Evolutionary conservation across 2,113 vertebrate genomes (phyloP), one percentile per base, ranked within the genome.

Genomic region (Dunckerocampus dactyliophorus): DNA sequence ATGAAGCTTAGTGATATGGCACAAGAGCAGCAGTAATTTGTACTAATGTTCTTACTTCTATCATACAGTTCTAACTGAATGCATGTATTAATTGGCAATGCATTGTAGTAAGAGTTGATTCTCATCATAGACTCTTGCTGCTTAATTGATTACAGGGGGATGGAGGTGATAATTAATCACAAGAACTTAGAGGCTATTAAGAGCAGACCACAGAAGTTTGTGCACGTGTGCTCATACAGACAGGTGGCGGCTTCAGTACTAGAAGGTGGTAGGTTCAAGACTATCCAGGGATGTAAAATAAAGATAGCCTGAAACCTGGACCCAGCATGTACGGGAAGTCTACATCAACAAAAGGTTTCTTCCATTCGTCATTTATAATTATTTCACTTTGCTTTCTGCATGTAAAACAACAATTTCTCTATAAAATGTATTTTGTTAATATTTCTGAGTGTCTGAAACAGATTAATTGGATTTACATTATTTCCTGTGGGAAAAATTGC

Each of bases 1-100:
- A 85, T 81, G 74, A 74, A 65, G 60, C 31, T 76, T 67, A 75
- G 74, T 80, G 75, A 79, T 75, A 71, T 57, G 70, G 64, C 43
- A 50, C 17, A 15, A 70, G 66, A 78, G 70, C 64, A 8, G 45
- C 34, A 46, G 72, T 62, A 71, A 82, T 22, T 61, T 77, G 56
- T 46, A 34, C 45, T 63, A 1, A 65, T 21, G 50, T 9, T 17
- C 21, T 61, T 56, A 6, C 9, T 4, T 28, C 0, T 0, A 14
- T 34, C 17, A 60, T 19, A 21, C 0, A 55, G 51, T 37, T 67
- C 17, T 56, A 51, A 70, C 34, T 79, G 53, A 59, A 57, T 56
- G 7, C 60, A 61, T 24, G 46, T 50, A 20, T 12, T 16, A 64
- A 70, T 12, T 28, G 28, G 46, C 16, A 34, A 14, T 43, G 7